Conservation (phyloP, 1,140 invertebrate species). For the Bombus soroeensis region DNA sequence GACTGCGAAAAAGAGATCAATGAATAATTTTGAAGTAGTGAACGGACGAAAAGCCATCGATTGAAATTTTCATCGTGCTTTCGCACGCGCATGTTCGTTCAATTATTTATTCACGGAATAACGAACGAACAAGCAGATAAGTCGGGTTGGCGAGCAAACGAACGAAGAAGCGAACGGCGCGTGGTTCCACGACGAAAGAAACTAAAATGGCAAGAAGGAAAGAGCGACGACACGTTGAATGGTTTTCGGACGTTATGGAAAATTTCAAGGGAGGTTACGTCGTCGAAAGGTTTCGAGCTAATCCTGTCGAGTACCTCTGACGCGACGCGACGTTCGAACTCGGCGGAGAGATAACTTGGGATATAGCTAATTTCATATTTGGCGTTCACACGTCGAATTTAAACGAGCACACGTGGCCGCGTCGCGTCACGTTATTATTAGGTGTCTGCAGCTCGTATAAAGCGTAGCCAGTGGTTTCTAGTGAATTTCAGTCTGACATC, state of each 20-base stretch:
- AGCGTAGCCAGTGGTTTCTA: background rate
- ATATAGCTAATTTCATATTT: constrained; percentile 13
- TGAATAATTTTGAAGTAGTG: constrained; percentile 69
- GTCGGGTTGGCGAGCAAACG: constrained; percentile 18
- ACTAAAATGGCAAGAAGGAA: background rate
- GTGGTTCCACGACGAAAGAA: background rate
- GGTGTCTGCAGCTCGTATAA: background rate
- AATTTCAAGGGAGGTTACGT: background rate
- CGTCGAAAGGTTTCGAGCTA: background rate
- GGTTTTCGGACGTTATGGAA: background rate
- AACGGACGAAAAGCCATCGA: constrained; percentile 72
- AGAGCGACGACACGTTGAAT: constrained; percentile 3
- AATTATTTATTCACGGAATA: constrained; percentile 77
- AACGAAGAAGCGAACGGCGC: background rate
- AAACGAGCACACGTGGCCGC: background rate
- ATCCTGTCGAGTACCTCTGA: background rate
- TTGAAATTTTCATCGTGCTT: constrained; percentile 78
- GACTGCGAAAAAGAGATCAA: constrained; percentile 42
- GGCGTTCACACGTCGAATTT: background rate
- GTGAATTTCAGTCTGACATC: constrained; percentile 16
- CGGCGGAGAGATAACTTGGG: background rate
- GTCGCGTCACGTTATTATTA: constrained; percentile 6
- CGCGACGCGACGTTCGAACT: background rate
- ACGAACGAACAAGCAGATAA: constrained; percentile 52
- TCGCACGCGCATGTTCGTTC: constrained; percentile 61